Evolutionary conservation across 2,113 vertebrate genomes (phyloP).

Genomic region (Mormyrus lacerda): DNA sequence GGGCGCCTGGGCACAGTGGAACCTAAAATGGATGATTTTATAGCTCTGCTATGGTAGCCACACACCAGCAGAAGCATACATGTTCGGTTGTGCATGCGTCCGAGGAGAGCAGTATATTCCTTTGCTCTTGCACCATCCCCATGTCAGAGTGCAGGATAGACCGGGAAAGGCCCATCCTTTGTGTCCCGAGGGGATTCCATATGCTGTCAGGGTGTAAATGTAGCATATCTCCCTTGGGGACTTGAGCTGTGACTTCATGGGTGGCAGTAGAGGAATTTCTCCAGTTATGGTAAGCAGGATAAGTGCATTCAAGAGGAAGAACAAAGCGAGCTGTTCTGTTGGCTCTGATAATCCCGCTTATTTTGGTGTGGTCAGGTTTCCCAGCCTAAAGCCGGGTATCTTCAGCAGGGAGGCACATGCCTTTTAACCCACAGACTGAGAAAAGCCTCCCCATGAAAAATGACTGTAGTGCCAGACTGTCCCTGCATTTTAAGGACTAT

Average conservation of each 20-base stretch:
- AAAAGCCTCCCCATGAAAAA: not conserved
- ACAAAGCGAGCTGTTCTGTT: not conserved
- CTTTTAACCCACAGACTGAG: not conserved
- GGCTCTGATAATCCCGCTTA: not conserved
- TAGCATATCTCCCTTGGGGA: not conserved
- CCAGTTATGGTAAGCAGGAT: not conserved
- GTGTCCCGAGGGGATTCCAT: not conserved
- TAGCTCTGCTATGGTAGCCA: not conserved
- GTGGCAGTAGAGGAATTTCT: not conserved
- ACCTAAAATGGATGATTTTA: not conserved
- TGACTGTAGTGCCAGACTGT: not conserved
- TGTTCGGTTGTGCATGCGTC: slow-evolving; percentile 17
- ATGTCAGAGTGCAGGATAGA: not conserved
- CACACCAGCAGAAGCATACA: not conserved
- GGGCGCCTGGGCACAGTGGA: not conserved
- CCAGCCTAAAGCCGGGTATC: not conserved
- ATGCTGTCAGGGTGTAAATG: not conserved
- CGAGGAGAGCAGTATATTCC: slow-evolving; percentile 8
- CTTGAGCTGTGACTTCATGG: not conserved
- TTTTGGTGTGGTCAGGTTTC: not conserved
- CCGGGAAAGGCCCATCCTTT: not conserved
- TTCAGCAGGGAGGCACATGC: not conserved
- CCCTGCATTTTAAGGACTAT: not conserved
- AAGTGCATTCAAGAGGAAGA: not conserved
- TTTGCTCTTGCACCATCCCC: not conserved